A percentile compares a stretch with the other conserved stretches of the same genome.
These are phyloP conservation scores for Bucco capensis DNA, from an alignment of 2,113 vertebrate species.

Conservation along the genomic window DNA sequence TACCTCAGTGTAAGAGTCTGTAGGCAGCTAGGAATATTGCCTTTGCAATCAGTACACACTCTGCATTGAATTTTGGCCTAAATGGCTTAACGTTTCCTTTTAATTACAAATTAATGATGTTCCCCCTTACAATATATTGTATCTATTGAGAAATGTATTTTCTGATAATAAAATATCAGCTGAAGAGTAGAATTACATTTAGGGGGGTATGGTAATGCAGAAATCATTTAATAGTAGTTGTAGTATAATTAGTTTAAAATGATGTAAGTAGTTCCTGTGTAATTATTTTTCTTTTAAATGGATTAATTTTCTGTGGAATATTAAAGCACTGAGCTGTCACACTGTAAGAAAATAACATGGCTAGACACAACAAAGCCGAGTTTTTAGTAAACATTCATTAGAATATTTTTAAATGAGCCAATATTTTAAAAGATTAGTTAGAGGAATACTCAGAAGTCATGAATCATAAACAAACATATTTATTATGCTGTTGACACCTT, in stretches of 20 bases:
- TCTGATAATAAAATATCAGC: background rate
- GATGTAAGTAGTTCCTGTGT: background rate
- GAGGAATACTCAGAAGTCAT: background rate
- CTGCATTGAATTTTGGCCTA: background rate
- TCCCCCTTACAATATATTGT: background rate
- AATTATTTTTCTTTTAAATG: constrained; percentile 37
- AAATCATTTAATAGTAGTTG: background rate
- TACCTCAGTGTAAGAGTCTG: background rate
- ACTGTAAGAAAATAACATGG: background rate
- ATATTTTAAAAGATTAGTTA: background rate
- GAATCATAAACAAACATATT: background rate
- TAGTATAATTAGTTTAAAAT: constrained; percentile 26
- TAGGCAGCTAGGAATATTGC: background rate
- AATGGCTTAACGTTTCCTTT: background rate
- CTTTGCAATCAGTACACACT: background rate
- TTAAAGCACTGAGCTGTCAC: constrained; percentile 18
- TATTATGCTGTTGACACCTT: background rate
- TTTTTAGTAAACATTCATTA: background rate
- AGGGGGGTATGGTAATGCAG: background rate
- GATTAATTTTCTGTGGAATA: constrained; percentile 23
- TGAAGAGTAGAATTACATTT: background rate
- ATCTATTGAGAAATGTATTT: background rate
- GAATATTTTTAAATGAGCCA: background rate
- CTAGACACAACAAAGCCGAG: background rate
- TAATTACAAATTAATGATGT: background rate